Base-by-base conservation (phyloP, 2,888 invertebrate species). In the Platynereis dumerilii region DNA sequence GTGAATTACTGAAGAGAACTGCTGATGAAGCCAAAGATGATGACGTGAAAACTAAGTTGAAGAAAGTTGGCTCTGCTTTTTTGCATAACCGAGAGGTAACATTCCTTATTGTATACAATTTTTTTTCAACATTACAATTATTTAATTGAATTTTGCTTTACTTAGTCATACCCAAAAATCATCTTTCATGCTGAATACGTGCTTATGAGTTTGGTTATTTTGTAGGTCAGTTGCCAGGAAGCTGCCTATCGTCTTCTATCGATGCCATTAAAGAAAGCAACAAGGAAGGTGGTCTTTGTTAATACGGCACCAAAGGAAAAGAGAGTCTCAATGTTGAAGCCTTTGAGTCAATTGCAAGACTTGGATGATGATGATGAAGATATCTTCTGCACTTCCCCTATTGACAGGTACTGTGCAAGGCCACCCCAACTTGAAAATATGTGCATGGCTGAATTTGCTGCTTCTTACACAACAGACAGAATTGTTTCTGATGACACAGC, bases 391-490 rank as follows among this genome's bases (percentile, higher is more conserved):
- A 58, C 67, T 7, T 74, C 73, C 7, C 56, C 75, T 0, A 42
- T 76, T 1, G 76, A 78, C n/a, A 69, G 76, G 22, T 80, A 82
- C 69, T 54, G 65, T 15, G 59, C 72, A 7, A 60, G 80, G 48
- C 76, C 77, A 22, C 56, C 66, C n/a, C 26, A 58, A 5, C 62
- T 80, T 17, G 73, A 80, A 56, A 61, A 74, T 26, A 60, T 72
- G 17, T 77, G 76, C 67, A 69, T 79, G 10, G 78, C 79, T 0
- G 73, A 78, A 26, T 78, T 76, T 74, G 76, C 72, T 1, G 10
- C 20, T 15, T 15, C 22, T 10, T 52, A 52, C 53, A 17, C 53
- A 10, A 15, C 12, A 20, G 20, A n/a, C 15, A 52, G 42, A 12
- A 17, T 17, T 42, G 42, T 12, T 17, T 42, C 42, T n/a, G n/a